Percentiles rank a stretch among this genome's conserved stretches.
phyloP scores from a whole-genome alignment of 2,113 vertebrate genomes.

The Syrmaticus mikado region DNA sequence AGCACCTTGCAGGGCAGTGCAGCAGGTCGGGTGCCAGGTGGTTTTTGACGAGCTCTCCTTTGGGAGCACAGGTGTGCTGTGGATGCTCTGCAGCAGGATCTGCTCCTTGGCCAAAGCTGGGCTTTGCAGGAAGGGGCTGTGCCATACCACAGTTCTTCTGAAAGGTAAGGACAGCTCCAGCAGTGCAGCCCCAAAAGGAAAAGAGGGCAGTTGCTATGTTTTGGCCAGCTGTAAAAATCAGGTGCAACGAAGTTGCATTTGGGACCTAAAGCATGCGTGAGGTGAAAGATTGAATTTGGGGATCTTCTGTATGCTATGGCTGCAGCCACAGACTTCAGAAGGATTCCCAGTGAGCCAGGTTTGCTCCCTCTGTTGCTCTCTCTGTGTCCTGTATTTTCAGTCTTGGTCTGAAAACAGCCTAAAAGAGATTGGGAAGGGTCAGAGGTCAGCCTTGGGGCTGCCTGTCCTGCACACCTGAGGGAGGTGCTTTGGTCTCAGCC shows the following conservation, averaged over 20 bases:
- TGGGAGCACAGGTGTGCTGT: fast-evolving
- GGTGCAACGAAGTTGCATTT: neutral
- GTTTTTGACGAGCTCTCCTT: neutral
- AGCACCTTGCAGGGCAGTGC: neutral
- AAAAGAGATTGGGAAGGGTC: neutral
- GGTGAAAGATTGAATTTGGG: neutral
- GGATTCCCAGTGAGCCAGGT: neutral
- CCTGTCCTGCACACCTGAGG: neutral
- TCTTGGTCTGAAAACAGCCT: neutral
- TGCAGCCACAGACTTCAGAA: neutral
- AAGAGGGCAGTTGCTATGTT: neutral
- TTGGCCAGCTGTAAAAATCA: neutral
- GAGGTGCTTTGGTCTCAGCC: neutral
- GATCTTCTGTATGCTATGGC: neutral
- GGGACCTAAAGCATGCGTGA: neutral
- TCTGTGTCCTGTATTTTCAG: neutral
- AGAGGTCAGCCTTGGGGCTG: neutral
- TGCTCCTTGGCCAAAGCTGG: neutral
- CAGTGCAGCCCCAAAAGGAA: neutral
- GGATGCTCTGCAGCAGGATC: neutral
- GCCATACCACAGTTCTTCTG: fast-evolving
- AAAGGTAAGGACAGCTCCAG: neutral
- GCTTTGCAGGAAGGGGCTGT: neutral
- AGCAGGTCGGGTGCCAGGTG: neutral
- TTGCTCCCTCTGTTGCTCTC: neutral